Conservation (phyloP, 2,113 vertebrate genomes). For the Delphinus delphis region DNA sequence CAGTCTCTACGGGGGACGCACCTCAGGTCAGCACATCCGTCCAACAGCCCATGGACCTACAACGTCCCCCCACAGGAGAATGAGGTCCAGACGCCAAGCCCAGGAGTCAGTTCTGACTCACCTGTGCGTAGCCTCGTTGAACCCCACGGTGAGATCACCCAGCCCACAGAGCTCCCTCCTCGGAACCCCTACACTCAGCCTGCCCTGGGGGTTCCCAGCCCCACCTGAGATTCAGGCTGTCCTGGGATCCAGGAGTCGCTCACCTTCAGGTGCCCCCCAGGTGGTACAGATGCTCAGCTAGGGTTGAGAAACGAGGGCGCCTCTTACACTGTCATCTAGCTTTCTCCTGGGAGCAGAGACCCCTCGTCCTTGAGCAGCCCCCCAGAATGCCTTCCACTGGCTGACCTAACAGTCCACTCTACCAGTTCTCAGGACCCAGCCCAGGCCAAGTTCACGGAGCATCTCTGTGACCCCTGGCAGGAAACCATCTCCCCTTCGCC, state of each 20-base stretch:
- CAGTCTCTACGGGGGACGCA: rapidly evolving
- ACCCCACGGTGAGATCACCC: rapidly evolving
- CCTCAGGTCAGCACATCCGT: not conserved
- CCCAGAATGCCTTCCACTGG: too few relatives aligned
- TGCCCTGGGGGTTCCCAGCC: too few relatives aligned
- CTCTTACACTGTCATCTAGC: rapidly evolving
- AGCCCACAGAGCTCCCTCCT: not conserved
- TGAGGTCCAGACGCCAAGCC: rapidly evolving
- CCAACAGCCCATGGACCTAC: not conserved
- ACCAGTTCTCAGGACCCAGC: not conserved
- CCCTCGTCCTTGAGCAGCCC: rapidly evolving
- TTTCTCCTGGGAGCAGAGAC: not conserved
- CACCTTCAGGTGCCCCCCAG: not conserved
- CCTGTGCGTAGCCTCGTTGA: rapidly evolving
- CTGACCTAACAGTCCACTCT: not conserved
- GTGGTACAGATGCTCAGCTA: not conserved
- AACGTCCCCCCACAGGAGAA: not conserved
- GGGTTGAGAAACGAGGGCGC: not conserved
- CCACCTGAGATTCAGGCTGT: not conserved
- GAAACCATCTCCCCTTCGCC: rapidly evolving
- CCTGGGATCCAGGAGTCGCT: not conserved
- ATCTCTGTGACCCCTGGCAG: rapidly evolving
- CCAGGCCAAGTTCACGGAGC: rapidly evolving
- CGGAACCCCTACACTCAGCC: rapidly evolving
- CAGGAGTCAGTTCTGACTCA: rapidly evolving